Evolutionary conservation across 2,888 invertebrate genomes (phyloP).

Genomic region (Periphyllus acericola): DNA sequence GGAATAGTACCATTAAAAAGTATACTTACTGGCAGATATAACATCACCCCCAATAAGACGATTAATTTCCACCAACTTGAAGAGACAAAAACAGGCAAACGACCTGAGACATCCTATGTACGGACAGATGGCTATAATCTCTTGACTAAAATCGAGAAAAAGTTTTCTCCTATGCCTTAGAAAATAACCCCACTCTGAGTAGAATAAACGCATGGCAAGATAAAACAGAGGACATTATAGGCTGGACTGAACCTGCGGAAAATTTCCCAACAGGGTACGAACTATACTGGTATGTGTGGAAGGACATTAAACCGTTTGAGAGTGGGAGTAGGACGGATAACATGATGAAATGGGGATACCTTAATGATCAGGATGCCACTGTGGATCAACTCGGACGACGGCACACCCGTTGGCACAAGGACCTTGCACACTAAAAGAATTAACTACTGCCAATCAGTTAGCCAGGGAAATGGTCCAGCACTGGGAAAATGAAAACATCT

Average conservation of each 20-base stretch:
- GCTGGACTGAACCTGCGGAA: neutral
- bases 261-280: neutral
- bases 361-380: neutral
- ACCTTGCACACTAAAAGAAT: neutral
- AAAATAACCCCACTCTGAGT: constrained; percentile 2
- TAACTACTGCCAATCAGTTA: neutral
- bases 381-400: constrained; percentile 2
- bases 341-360: constrained; percentile 9
- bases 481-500: neutral
- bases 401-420: neutral
- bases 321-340: constrained; percentile 6
- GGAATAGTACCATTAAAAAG: too few relatives aligned
- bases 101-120: constrained; percentile 4
- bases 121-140: constrained; percentile 12
- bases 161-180: neutral
- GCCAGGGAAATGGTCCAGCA: neutral
- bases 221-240: neutral
- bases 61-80: constrained; percentile 2
- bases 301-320: constrained; percentile 14
- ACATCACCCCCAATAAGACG: neutral
- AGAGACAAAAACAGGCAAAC: neutral
- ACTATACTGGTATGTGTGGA: neutral
- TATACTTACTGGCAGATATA: constrained; percentile 9
- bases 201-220: constrained; percentile 17
- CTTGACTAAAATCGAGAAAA: constrained; percentile 1